Conservation (phyloP, 2,113 vertebrate species). For the Fregetta grallaria region DNA sequence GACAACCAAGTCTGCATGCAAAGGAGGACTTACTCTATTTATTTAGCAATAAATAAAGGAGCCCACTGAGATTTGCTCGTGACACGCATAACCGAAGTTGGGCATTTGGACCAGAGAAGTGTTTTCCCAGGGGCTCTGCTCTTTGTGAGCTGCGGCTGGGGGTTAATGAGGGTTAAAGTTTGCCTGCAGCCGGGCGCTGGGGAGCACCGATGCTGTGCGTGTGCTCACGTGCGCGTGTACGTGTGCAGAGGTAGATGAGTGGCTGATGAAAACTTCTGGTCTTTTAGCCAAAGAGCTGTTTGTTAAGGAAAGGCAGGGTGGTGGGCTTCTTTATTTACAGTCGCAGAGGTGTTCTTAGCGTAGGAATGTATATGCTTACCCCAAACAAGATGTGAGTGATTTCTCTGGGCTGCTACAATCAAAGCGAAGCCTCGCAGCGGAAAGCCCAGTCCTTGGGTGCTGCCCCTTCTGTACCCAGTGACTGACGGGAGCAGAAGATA, state of each 20-base stretch:
- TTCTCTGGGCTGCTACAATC: background rate
- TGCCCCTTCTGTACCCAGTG: background rate
- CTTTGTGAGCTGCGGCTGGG: background rate
- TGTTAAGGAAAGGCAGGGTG: background rate
- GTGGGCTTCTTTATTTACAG: background rate
- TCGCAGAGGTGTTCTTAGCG: background rate
- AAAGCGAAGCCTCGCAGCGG: background rate
- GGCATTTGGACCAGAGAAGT: background rate
- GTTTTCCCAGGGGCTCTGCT: background rate
- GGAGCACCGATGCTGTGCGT: rapidly evolving
- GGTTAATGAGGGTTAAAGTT: background rate
- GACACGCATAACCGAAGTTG: rapidly evolving
- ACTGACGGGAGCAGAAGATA: background rate
- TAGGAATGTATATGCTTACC: rapidly evolving
- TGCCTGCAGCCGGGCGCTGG: background rate
- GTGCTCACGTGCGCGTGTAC: rapidly evolving
- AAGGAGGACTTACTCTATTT: background rate
- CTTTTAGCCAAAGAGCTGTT: background rate
- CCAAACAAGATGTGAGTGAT: background rate
- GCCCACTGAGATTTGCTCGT: rapidly evolving
- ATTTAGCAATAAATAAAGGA: background rate
- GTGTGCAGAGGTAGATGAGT: rapidly evolving
- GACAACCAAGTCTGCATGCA: background rate
- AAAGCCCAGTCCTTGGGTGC: background rate
- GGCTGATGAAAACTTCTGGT: background rate